A percentile compares a stretch with the other conserved stretches of the same genome.
These are phyloP conservation scores for Henricia sp. DNA, from an alignment of 53 echinoderm and acorn worm species.

Conservation along the genomic window DNA sequence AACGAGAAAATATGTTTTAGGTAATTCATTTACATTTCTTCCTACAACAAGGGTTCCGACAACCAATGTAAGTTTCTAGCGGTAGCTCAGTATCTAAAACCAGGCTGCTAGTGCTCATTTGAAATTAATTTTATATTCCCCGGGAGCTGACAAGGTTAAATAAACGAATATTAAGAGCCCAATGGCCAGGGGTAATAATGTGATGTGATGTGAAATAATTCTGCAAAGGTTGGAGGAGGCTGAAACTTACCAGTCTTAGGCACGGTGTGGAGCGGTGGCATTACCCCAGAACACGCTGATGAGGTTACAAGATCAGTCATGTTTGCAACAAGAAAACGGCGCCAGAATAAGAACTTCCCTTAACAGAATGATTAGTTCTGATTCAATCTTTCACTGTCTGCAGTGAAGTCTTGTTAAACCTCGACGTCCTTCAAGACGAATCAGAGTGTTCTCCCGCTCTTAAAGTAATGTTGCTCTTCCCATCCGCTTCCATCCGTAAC, in stretches of 20 bases:
- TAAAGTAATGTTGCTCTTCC: neutral
- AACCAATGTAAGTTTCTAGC: no score
- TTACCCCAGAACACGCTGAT: conserved; percentile 34
- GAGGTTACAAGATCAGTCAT: conserved; percentile 49
- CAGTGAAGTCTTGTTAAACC: neutral
- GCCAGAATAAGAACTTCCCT: neutral
- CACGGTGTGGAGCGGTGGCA: conserved; percentile 37
- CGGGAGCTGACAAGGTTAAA: neutral
- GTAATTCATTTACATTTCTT: no score
- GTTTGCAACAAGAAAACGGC: neutral
- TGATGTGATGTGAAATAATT: neutral
- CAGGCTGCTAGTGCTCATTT: no score
- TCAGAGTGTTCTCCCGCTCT: no score
- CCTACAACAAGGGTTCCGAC: no score
- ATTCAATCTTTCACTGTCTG: neutral
- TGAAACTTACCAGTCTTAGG: conserved; percentile 40
- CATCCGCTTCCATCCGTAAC: neutral
- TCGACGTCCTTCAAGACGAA: neutral
- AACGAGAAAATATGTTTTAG: no score
- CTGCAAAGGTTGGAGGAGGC: neutral
- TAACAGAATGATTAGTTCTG: no score
- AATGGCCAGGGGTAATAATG: neutral
- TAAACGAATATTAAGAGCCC: neutral
- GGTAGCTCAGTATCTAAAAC: no score
- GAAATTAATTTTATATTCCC: neutral